Base-by-base conservation (phyloP, 2,888 invertebrate genomes). In the Diplazon laetatorius region DNA sequence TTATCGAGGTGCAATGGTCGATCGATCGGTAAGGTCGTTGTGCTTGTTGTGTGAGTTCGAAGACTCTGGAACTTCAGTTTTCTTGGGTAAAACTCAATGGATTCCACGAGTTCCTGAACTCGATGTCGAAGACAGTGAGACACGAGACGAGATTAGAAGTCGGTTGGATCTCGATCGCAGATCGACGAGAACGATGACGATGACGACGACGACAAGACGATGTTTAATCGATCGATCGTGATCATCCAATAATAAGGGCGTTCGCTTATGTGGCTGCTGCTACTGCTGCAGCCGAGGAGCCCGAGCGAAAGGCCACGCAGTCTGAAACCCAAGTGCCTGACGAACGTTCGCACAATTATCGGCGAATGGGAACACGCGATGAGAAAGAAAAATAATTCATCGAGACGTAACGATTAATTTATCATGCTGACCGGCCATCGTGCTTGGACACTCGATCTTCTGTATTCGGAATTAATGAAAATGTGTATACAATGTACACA, bases 171-270 rank as follows among this genome's bases (percentile, higher is more conserved):
- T n/a, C n/a, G n/a, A 52, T 12, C 25, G 25, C 57, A n/a, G 48
- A 57, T 59, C 59, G 70, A 71, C 70, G 70, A 76, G 50, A 39
- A 20, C n/a, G n/a, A n/a, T n/a, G n/a, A n/a, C n/a, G n/a, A n/a
- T n/a, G n/a, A n/a, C n/a, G n/a, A n/a, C 22, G 30, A 50, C 65
- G 65, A 50, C 50, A 65, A 44, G 35, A 35, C 48, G 71, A 76
- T 71, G 57, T 66, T 65, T 71, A 71, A 76, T 76, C 76, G 76
- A 76, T 76, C 46, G 71, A 66, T 76, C 76, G 71, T 71, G 76
- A 76, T 65, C 66, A 52, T 71, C 25, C 76, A 66, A 71, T 76
- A 76, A 76, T 71, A 60, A 52, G 66, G 59, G 37, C 39, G n/a
- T n/a, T n/a, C n/a, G n/a, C n/a, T n/a, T n/a, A n/a, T n/a, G n/a